These are phyloP conservation scores for Hippasteria phrygiana DNA, from an alignment of 53 echinoderm and acorn worm species.

Conservation along the genomic window DNA sequence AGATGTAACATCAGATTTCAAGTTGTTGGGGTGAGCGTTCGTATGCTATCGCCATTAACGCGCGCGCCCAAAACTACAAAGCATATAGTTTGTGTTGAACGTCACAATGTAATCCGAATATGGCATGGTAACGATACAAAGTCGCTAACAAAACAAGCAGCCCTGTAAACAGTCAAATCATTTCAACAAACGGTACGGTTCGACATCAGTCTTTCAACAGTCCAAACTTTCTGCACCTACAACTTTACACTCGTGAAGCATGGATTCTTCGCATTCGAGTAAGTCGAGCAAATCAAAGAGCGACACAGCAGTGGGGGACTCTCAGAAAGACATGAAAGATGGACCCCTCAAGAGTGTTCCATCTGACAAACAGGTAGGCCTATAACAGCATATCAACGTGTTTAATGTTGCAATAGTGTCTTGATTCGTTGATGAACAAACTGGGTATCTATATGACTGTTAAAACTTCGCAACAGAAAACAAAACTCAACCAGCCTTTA, in stretches of 20 bases:
- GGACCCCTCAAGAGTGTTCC: neutral
- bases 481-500: too few relatives aligned
- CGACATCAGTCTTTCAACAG: neutral
- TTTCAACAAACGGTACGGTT: too few relatives aligned
- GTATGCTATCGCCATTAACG: too few relatives aligned
- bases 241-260: neutral
- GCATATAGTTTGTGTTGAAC: neutral
- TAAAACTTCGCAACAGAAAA: too few relatives aligned
- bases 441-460: too few relatives aligned
- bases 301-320: neutral
- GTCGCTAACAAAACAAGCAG: neutral
- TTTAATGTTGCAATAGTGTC: too few relatives aligned
- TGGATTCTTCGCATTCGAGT: slow-evolving; percentile 16
- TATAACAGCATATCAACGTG: neutral
- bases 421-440: too few relatives aligned
- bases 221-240: neutral
- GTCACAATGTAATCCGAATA: neutral
- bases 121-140: neutral
- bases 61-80: neutral
- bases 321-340: neutral
- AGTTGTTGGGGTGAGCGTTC: too few relatives aligned
- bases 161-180: too few relatives aligned
- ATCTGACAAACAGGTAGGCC: slow-evolving; percentile 30
- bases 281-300: slow-evolving; percentile 9
- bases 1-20: too few relatives aligned